Conservation (phyloP, 2,888 invertebrate species). For the Meta bourneti region DNA sequence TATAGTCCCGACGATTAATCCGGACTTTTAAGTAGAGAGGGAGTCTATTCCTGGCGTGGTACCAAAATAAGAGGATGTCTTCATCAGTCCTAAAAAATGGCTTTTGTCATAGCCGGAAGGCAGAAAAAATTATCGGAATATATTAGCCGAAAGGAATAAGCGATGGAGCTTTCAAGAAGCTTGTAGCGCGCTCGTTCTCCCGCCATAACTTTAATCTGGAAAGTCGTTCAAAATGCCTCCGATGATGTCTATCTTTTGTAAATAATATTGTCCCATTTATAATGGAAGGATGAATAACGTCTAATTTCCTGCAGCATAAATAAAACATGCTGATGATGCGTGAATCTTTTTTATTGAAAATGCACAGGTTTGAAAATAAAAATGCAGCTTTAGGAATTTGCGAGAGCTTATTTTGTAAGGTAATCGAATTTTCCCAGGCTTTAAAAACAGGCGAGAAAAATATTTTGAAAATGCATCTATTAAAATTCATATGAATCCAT, state of each 20-base stretch:
- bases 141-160: conserved; percentile 1
- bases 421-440: no score
- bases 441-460: no score
- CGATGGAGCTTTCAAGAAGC: conserved; percentile 9
- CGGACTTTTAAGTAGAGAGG: neutral
- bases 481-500: no score
- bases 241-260: conserved; percentile 8
- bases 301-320: neutral
- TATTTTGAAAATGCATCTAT: no score
- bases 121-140: neutral
- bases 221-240: conserved; percentile 3
- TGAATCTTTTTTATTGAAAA: no score
- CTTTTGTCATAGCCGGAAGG: conserved; percentile 35
- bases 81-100: conserved; percentile 41
- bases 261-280: conserved; percentile 1
- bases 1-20: neutral
- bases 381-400: no score
- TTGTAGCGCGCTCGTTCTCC: conserved; percentile 16
- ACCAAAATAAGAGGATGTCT: conserved; percentile 32
- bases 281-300: neutral
- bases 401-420: no score
- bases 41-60: conserved; percentile 15
- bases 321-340: neutral
- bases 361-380: no score
- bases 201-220: conserved; percentile 48